Evolutionary conservation across 2,888 invertebrate species (phyloP).

Genomic region (Drosophila nr. medialis): DNA sequence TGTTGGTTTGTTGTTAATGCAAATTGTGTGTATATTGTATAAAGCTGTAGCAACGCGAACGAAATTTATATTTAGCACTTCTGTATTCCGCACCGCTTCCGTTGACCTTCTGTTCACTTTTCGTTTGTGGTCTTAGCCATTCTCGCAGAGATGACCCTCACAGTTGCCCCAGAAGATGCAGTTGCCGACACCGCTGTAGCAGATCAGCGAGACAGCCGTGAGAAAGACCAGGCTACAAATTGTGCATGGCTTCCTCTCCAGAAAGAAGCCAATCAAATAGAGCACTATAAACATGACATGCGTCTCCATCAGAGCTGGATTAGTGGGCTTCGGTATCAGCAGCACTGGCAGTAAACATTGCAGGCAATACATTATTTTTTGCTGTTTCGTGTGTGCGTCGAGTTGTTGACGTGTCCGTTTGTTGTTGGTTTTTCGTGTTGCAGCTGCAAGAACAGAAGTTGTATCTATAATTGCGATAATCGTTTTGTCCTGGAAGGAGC

Average conservation of each 20-base stretch:
- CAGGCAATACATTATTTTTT: slow-evolving; percentile 93
- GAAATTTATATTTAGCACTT: slow-evolving; percentile 43
- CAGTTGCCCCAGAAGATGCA: slow-evolving; percentile 97
- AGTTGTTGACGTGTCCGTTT: slow-evolving; percentile 46
- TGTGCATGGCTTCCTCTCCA: slow-evolving; percentile 98
- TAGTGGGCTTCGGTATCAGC: slow-evolving; percentile 98
- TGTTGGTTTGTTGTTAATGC: slow-evolving; percentile 47
- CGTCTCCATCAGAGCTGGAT: slow-evolving; percentile 97
- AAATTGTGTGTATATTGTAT: slow-evolving; percentile 50
- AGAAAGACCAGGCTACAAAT: slow-evolving; percentile 98
- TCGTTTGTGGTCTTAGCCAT: slow-evolving; percentile 74
- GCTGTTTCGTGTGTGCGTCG: neutral
- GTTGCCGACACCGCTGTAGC: slow-evolving; percentile 97
- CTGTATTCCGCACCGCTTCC: slow-evolving; percentile 20
- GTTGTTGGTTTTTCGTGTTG: slow-evolving; percentile 9
- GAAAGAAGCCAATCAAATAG: slow-evolving; percentile 97
- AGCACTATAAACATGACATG: slow-evolving; percentile 99
- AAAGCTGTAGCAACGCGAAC: slow-evolving; percentile 61
- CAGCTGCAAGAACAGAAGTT: slow-evolving; percentile 15
- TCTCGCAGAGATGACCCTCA: slow-evolving; percentile 88
- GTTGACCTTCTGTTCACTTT: slow-evolving; percentile 24
- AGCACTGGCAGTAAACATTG: slow-evolving; percentile 99
- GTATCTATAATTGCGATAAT: slow-evolving; percentile 37
- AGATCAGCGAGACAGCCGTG: slow-evolving; percentile 95
- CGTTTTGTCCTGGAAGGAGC: slow-evolving; percentile 32